These are phyloP conservation scores for Piaya cayana DNA, from an alignment of 2,113 vertebrate species.

Conservation along the genomic window DNA sequence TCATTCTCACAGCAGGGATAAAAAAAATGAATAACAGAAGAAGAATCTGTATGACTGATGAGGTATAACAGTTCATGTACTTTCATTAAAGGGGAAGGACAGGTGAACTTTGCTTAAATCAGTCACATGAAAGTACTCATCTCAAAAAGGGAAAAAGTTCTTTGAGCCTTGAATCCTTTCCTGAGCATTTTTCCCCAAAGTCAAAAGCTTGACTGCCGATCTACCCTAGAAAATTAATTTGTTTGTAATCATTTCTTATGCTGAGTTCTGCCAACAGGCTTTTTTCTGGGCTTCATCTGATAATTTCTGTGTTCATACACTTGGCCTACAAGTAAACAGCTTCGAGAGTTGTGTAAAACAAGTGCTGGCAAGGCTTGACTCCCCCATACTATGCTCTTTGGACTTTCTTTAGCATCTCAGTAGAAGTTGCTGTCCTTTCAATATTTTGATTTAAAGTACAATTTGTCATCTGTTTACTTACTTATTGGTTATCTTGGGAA, in stretches of 20 bases:
- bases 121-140: not conserved
- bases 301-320: not conserved
- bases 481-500: not conserved
- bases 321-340: not conserved
- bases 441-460: accelerated
- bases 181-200: not conserved
- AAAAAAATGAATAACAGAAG: not conserved
- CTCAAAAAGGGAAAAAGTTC: not conserved
- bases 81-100: not conserved
- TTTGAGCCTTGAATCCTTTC: not conserved
- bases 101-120: not conserved
- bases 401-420: not conserved
- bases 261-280: not conserved
- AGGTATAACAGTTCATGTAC: not conserved
- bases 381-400: not conserved
- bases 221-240: not conserved
- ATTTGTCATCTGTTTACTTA: not conserved
- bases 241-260: not conserved
- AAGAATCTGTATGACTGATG: not conserved
- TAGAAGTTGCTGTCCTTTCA: not conserved
- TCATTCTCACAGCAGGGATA: constrained; percentile 10
- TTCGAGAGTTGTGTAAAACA: not conserved
- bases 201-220: not conserved
- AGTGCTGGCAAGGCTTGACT: not conserved
- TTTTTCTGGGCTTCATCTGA: not conserved